A percentile compares a stretch with the other conserved stretches of the same genome.
Conservation (phyloP, 1,140 invertebrate species). For the Leptinotarsa texana region DNA sequence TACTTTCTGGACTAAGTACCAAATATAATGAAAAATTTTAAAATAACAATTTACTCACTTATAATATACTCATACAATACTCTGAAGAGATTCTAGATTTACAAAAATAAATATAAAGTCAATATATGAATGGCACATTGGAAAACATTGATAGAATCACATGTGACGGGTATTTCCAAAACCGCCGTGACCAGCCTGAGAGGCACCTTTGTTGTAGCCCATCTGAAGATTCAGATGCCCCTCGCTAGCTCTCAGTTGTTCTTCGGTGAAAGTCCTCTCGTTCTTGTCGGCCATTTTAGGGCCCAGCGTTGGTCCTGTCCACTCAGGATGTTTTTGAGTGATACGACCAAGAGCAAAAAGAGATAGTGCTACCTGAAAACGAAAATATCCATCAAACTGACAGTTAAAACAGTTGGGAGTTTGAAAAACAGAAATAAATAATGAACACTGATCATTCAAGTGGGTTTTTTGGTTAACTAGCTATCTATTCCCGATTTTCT, state of each 20-base stretch:
- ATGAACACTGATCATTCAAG: no score
- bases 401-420: no score
- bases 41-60: neutral
- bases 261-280: conserved; percentile 90
- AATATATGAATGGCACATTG: neutral
- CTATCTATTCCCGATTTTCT: no score
- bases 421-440: no score
- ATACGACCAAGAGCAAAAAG: conserved; percentile 55
- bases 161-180: conserved; percentile 96
- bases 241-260: conserved; percentile 89
- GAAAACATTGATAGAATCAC: conserved; percentile 60
- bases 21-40: no score
- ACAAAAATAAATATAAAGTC: conserved; percentile 1
- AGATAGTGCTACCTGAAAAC: conserved; percentile 48
- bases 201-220: conserved; percentile 94
- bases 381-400: neutral
- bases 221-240: conserved; percentile 92
- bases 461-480: no score
- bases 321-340: conserved; percentile 95
- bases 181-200: conserved; percentile 81
- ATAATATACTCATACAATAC: neutral
- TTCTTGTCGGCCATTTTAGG: conserved; percentile 96
- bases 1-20: no score
- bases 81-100: neutral
- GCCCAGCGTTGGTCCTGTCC: conserved; percentile 83